Percentiles rank a stretch among this genome's conserved stretches.
These are phyloP conservation scores for Amphilophus citrinellus DNA, from an alignment of 2,113 vertebrate species.

Conservation along the genomic window DNA sequence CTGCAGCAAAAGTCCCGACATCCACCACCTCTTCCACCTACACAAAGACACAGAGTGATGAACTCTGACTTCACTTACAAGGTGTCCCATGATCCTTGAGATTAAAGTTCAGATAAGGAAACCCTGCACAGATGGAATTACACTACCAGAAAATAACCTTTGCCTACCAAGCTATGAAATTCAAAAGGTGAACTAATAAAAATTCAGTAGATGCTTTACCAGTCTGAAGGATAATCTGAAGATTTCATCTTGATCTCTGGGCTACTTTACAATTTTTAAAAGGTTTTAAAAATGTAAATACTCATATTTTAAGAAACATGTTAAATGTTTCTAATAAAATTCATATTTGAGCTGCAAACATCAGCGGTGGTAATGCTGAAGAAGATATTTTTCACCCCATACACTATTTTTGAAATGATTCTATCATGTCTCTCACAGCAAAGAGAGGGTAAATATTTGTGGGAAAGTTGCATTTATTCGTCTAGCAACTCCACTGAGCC, in stretches of 20 bases:
- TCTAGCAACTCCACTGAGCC: constrained; percentile 21
- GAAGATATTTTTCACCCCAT: background rate
- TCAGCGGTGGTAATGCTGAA: background rate
- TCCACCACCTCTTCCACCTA: constrained; percentile 99
- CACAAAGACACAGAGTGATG: constrained; percentile 40
- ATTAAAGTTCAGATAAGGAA: constrained; percentile 47
- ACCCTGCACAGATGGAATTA: constrained; percentile 22
- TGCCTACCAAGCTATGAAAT: constrained; percentile 32
- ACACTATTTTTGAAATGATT: background rate
- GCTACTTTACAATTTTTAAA: background rate
- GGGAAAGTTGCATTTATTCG: constrained; percentile 15
- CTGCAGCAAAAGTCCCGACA: constrained; percentile 90
- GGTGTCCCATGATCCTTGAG: constrained; percentile 24
- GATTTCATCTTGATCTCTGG: background rate
- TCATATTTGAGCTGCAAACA: background rate
- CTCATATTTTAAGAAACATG: background rate
- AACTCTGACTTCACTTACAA: constrained; percentile 6
- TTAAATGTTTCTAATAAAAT: background rate
- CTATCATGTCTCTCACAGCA: background rate
- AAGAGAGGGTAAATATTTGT: constrained; percentile 31
- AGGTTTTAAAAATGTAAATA: background rate
- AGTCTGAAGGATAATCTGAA: background rate
- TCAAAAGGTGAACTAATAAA: constrained; percentile 28
- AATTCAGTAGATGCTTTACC: background rate
- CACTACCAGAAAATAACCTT: constrained; percentile 42